Evolutionary conservation across 2,113 vertebrate genomes (phyloP).

Genomic region (Benitochromis conjunctus): DNA sequence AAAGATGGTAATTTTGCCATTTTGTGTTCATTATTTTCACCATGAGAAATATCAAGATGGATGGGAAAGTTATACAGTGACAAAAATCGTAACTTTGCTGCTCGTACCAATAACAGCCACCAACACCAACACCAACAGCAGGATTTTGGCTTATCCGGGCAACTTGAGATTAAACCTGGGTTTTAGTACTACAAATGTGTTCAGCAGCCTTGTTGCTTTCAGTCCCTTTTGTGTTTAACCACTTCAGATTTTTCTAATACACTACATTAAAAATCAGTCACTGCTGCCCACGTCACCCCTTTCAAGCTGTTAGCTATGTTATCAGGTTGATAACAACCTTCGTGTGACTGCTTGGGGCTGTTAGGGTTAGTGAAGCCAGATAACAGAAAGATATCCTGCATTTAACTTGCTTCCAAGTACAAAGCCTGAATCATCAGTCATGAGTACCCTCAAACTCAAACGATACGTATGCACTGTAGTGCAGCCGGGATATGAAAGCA

Average conservation of each 20-base stretch:
- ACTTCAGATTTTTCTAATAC: neutral
- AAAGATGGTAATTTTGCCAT: neutral
- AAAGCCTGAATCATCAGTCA: neutral
- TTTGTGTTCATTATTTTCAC: neutral
- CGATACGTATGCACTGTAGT: neutral
- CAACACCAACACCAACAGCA: neutral
- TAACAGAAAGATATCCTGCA: neutral
- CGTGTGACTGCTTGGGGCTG: neutral
- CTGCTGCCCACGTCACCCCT: neutral
- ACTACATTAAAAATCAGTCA: fast-evolving
- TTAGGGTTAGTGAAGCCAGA: neutral
- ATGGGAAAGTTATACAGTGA: neutral
- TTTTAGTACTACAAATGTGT: fast-evolving
- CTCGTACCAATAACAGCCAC: fast-evolving
- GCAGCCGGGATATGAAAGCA: neutral
- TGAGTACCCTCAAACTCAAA: fast-evolving
- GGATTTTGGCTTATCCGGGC: neutral
- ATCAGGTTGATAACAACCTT: neutral
- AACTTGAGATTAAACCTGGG: neutral
- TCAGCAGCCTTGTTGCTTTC: fast-evolving
- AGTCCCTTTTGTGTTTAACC: neutral
- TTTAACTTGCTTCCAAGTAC: neutral
- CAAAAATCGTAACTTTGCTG: neutral
- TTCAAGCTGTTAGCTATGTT: neutral
- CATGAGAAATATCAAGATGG: neutral